Evolutionary conservation across 2,888 invertebrate genomes (phyloP).

Genomic region (Lissocephala sabroskyi): DNA sequence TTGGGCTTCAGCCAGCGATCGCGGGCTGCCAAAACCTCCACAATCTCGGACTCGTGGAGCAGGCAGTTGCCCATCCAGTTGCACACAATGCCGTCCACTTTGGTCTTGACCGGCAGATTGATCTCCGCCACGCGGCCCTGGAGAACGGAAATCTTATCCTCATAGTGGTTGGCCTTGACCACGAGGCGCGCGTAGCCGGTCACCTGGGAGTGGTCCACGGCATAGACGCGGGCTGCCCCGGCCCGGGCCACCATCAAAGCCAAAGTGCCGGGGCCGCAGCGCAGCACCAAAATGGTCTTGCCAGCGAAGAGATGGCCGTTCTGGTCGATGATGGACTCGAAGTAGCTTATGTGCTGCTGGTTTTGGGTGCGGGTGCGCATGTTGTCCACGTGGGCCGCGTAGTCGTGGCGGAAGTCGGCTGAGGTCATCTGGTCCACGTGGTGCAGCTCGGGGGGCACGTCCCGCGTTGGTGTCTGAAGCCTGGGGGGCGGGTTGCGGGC

Average conservation of each 20-base stretch:
- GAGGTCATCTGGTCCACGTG: slow-evolving; percentile 58
- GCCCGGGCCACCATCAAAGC: slow-evolving; percentile 61
- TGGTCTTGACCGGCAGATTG: slow-evolving; percentile 29
- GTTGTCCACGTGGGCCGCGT: slow-evolving; percentile 48
- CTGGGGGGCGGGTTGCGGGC: too few species aligned
- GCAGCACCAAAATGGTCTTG: slow-evolving; percentile 51
- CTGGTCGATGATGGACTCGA: slow-evolving; percentile 42
- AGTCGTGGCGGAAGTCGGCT: slow-evolving; percentile 55
- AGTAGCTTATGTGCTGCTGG: slow-evolving; percentile 43
- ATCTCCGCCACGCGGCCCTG: slow-evolving; percentile 54
- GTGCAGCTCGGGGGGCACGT: slow-evolving; percentile 27
- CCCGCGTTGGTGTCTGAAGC: slow-evolving; percentile 17
- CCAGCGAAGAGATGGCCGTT: slow-evolving; percentile 60
- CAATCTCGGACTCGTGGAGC: slow-evolving; percentile 98
- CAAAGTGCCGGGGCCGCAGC: slow-evolving; percentile 55
- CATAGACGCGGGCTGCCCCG: slow-evolving; percentile 57
- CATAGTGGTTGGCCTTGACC: slow-evolving; percentile 43
- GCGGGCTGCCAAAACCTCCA: slow-evolving; percentile 94
- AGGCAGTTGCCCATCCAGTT: slow-evolving; percentile 85
- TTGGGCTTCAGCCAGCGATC: slow-evolving; percentile 95
- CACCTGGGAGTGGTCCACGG: slow-evolving; percentile 60
- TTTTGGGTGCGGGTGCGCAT: slow-evolving; percentile 35
- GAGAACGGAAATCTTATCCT: slow-evolving; percentile 43
- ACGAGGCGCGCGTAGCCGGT: slow-evolving; percentile 54
- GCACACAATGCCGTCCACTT: slow-evolving; percentile 89